A percentile compares a stretch with the other conserved stretches of the same genome.
Conservation (phyloP, 2,888 invertebrate species). For the Cylloceria caligata region DNA sequence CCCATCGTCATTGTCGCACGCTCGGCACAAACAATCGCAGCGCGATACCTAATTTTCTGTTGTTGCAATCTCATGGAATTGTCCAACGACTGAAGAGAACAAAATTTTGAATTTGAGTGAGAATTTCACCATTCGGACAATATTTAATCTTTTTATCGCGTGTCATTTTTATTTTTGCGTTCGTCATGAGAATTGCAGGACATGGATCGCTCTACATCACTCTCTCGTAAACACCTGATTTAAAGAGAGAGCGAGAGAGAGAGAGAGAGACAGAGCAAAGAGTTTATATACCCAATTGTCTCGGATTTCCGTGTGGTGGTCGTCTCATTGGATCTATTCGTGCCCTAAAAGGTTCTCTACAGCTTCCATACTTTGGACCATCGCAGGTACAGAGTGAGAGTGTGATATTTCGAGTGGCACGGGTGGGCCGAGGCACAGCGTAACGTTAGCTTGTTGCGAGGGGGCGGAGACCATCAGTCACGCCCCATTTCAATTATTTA, state of each 20-base stretch:
- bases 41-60: background rate
- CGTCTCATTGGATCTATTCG: constrained; percentile 70
- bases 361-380: constrained; percentile 84
- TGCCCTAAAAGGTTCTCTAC: constrained; percentile 76
- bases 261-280: constrained; percentile 34
- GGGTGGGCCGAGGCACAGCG: constrained; percentile 83
- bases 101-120: constrained; percentile 21
- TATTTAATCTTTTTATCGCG: background rate
- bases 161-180: constrained; percentile 3
- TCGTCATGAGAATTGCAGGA: constrained; percentile 76
- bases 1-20: constrained; percentile 44
- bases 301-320: constrained; percentile 66
- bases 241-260: constrained; percentile 64
- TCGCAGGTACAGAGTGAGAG: constrained; percentile 84
- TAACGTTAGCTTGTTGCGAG: constrained; percentile 81
- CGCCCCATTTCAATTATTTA: constrained; percentile 81
- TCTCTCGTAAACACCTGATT: constrained; percentile 72
- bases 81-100: constrained; percentile 5
- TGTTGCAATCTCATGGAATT: constrained; percentile 63
- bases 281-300: constrained; percentile 54
- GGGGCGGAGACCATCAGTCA: constrained; percentile 82
- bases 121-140: constrained; percentile 17
- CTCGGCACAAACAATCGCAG: constrained; percentile 49
- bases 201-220: constrained; percentile 73
- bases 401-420: constrained; percentile 83